Conservation (phyloP, 2,797 vertebrate genomes). For the Cryptoprocta ferox region DNA sequence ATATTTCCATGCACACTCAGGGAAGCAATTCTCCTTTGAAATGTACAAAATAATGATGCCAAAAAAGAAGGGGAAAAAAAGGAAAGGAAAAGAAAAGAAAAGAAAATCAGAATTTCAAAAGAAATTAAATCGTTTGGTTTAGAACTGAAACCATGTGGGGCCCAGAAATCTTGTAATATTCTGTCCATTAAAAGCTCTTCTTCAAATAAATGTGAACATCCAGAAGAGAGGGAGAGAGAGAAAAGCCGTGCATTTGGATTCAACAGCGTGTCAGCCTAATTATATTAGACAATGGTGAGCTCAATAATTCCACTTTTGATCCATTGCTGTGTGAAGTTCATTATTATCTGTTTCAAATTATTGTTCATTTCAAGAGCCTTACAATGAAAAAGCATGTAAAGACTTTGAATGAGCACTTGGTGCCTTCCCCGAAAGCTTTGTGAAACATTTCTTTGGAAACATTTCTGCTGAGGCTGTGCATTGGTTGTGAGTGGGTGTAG, state of each 20-base stretch:
- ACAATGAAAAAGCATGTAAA: slow-evolving; percentile 43
- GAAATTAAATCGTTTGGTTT: slow-evolving; percentile 60
- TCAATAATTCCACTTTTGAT: slow-evolving; percentile 68
- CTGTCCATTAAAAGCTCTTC: slow-evolving; percentile 51
- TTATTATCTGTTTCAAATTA: slow-evolving; percentile 74
- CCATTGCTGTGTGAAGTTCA: slow-evolving; percentile 65
- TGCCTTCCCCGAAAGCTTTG: slow-evolving; percentile 76
- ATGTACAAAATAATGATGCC: slow-evolving; percentile 44
- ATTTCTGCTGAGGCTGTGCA: slow-evolving; percentile 76
- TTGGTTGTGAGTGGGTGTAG: slow-evolving; percentile 61
- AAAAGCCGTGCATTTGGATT: background rate
- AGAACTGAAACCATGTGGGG: slow-evolving; percentile 49
- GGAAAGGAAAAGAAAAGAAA: background rate
- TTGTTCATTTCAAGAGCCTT: slow-evolving; percentile 66
- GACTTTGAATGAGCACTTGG: slow-evolving; percentile 67
- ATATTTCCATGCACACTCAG: slow-evolving; percentile 9
- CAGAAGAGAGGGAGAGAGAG: background rate
- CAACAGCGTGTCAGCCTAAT: slow-evolving; percentile 30
- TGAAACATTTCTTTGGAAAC: slow-evolving; percentile 81
- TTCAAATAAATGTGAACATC: slow-evolving; percentile 55
- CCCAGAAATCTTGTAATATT: slow-evolving; percentile 44
- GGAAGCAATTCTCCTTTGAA: slow-evolving; percentile 58
- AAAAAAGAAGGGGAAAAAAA: background rate
- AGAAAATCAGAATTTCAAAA: slow-evolving; percentile 51
- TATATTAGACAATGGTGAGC: slow-evolving; percentile 64